These are phyloP conservation scores for Chrysopilus asiliformis DNA, from an alignment of 2,888 invertebrate species.

Conservation along the genomic window DNA sequence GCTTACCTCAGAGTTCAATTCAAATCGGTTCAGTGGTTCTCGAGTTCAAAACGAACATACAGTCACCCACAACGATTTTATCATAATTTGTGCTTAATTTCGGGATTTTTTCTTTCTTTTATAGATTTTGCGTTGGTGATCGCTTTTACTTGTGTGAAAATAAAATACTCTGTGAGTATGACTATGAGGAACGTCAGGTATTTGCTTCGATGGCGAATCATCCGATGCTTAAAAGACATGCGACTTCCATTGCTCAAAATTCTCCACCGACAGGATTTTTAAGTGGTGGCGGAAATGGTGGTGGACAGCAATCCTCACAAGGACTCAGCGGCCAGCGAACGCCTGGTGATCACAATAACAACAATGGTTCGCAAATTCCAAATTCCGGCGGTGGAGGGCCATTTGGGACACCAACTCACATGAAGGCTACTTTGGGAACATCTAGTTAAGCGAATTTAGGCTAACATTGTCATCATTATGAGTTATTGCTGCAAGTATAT, in stretches of 20 bases:
- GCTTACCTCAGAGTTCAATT: too few relatives aligned
- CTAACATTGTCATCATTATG: not conserved
- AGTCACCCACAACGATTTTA: too few relatives aligned
- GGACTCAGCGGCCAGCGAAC: conserved; percentile 29
- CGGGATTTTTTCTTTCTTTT: conserved; percentile 18
- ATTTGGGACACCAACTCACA: conserved; percentile 28
- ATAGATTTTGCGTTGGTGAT: conserved; percentile 95
- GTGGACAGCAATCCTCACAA: conserved; percentile 11
- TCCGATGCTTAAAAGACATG: conserved; percentile 43
- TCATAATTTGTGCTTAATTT: too few relatives aligned
- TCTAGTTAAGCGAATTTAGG: conserved; percentile 29
- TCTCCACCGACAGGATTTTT: conserved; percentile 21
- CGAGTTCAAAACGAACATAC: too few relatives aligned
- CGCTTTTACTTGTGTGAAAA: conserved; percentile 94
- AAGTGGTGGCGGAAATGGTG: conserved; percentile 20
- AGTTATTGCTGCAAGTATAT: not conserved
- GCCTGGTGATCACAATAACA: conserved; percentile 31
- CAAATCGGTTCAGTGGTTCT: too few relatives aligned
- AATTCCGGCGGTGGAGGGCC: conserved; percentile 29
- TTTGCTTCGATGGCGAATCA: conserved; percentile 92
- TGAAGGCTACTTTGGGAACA: conserved; percentile 34
- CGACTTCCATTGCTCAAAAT: conserved; percentile 30
- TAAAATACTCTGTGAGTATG: conserved; percentile 95
- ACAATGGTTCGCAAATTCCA: conserved; percentile 30
- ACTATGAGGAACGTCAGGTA: conserved; percentile 89